Conservation (phyloP, 2,888 invertebrate species). For the Linnaemya vulpina region DNA sequence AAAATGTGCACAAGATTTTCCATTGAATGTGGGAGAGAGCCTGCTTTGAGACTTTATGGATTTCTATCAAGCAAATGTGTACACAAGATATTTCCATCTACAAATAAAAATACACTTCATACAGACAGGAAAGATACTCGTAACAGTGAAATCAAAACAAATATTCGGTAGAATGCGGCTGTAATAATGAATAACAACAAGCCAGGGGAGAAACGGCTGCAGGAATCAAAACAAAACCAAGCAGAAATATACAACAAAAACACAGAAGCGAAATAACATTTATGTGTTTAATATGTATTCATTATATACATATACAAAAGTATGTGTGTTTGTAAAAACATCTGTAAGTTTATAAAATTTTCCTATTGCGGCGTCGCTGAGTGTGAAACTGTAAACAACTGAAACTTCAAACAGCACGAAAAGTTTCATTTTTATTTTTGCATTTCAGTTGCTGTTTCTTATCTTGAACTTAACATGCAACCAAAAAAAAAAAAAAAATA, state of each 20-base stretch:
- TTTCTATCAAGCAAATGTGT: constrained; percentile 22
- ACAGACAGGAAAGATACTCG: neutral
- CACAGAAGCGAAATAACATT: neutral
- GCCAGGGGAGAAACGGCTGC: neutral
- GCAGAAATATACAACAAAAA: neutral
- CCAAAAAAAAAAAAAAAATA: neutral
- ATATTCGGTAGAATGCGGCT: neutral
- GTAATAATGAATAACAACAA: neutral
- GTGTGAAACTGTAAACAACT: constrained; percentile 45
- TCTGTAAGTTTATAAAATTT: constrained; percentile 26
- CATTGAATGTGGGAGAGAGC: neutral
- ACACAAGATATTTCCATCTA: neutral
- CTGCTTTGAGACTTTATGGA: neutral
- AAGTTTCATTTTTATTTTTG: constrained; percentile 25
- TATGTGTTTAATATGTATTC: neutral
- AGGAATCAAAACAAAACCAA: constrained; percentile 46
- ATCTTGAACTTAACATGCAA: constrained; percentile 31
- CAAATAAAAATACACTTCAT: constrained; percentile 3
- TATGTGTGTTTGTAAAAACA: neutral
- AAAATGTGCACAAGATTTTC: neutral
- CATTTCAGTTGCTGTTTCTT: constrained; percentile 13
- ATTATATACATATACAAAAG: neutral
- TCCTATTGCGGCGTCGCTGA: constrained; percentile 15
- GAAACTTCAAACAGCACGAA: constrained; percentile 32
- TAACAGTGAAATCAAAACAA: constrained; percentile 36